Percentiles rank a stretch among this genome's conserved stretches.
Evolutionary conservation across 1,140 invertebrate genomes (phyloP).

Genomic region (Drosophila setifemur): DNA sequence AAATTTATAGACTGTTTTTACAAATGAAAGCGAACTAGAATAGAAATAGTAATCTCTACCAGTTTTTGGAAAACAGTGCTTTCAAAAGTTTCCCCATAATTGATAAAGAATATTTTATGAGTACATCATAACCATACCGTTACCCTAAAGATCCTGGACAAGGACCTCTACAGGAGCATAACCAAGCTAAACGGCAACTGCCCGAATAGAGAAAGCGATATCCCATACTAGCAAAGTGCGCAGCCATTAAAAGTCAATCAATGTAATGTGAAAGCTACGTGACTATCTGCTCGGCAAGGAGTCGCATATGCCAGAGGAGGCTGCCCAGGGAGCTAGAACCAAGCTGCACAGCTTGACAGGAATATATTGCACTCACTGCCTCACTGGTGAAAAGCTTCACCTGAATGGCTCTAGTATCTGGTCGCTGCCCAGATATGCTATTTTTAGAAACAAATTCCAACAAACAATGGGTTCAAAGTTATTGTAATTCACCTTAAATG

Average conservation of each 20-base stretch:
- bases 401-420: no score
- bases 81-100: constrained; percentile 5
- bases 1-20: no score
- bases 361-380: constrained; percentile 40
- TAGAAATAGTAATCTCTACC: no score
- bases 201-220: constrained; percentile 1
- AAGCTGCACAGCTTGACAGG: constrained; percentile 38
- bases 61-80: not conserved
- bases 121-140: constrained; percentile 25
- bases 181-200: no score
- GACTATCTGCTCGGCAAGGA: constrained; percentile 10
- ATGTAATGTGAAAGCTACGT: constrained; percentile 53
- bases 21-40: no score
- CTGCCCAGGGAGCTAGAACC: not conserved
- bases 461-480: no score
- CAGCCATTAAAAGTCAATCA: constrained; percentile 52
- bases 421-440: no score
- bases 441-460: no score
- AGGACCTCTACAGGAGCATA: constrained; percentile 37
- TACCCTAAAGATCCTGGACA: not conserved
- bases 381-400: constrained; percentile 27
- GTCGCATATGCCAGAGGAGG: not conserved
- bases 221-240: constrained; percentile 1
- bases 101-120: constrained; percentile 46
- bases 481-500: no score